Evolutionary conservation across 1,140 invertebrate species (phyloP).

Genomic region (Rhyzopertha dominica): DNA sequence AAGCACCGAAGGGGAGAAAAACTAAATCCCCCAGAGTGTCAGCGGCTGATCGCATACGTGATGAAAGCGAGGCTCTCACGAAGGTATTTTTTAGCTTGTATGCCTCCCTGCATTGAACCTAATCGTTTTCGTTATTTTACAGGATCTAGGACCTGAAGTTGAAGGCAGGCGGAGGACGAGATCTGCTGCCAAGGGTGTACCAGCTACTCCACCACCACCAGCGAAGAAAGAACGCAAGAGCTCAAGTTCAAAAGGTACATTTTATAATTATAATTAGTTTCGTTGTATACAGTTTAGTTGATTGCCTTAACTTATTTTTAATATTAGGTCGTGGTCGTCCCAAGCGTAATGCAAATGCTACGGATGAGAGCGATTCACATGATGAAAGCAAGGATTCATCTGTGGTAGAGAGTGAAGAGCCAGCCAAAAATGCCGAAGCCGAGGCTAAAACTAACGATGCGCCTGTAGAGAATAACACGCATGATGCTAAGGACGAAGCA

Average conservation of each 20-base stretch:
- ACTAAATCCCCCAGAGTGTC: conserved; percentile 36
- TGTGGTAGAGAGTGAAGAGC: conserved; percentile 23
- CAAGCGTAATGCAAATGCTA: conserved; percentile 22
- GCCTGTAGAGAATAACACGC: conserved; percentile 36
- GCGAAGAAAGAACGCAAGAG: conserved; percentile 46
- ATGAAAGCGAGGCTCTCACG: conserved; percentile 42
- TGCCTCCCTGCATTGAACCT: background rate
- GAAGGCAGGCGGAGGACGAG: conserved; percentile 45
- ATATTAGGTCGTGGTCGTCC: conserved; percentile 25
- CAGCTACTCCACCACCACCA: conserved; percentile 45
- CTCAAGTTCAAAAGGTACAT: background rate
- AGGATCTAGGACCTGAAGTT: conserved; percentile 40
- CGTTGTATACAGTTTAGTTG: background rate
- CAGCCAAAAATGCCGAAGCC: conserved; percentile 23
- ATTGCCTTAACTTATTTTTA: background rate
- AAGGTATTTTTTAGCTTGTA: conserved; percentile 31
- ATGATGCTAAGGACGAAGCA: conserved; percentile 40
- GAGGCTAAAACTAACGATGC: conserved; percentile 27
- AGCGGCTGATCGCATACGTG: conserved; percentile 31
- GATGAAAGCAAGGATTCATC: conserved; percentile 30
- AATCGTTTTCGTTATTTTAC: conserved; percentile 15
- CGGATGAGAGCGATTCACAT: conserved; percentile 33
- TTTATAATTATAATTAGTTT: background rate
- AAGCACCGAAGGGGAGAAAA: conserved; percentile 35
- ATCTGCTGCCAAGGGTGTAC: conserved; percentile 44